phyloP scores from a whole-genome alignment of 2,888 invertebrate genomes.

The Palloptera scutellata region DNA sequence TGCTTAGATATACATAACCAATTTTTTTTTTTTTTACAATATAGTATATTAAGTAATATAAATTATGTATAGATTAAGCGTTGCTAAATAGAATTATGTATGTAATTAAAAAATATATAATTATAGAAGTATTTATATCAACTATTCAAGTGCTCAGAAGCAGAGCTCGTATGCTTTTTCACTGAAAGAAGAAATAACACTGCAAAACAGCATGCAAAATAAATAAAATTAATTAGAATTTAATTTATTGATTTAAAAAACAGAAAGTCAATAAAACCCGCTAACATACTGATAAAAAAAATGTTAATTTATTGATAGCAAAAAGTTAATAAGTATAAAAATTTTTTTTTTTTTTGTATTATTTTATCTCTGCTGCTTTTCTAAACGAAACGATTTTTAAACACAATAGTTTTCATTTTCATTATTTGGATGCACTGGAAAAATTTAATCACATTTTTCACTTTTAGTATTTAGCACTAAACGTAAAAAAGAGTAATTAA shows the following conservation, averaged over 20 bases:
- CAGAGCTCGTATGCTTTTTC: constrained; percentile 2
- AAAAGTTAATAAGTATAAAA: not conserved
- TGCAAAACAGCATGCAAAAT: constrained; percentile 46
- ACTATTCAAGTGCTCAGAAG: not conserved
- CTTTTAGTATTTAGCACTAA: not conserved
- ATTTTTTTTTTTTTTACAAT: not conserved
- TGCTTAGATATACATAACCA: too few relatives aligned
- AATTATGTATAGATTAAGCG: not conserved
- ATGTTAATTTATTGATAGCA: too few relatives aligned
- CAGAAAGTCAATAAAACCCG: too few relatives aligned
- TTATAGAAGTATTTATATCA: not conserved
- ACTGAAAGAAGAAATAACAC: constrained; percentile 37
- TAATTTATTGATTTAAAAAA: constrained; percentile 6
- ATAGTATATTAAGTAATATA: too few relatives aligned
- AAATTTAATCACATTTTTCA: not conserved
- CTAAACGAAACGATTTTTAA: not conserved
- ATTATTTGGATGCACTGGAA: not conserved
- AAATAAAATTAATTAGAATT: constrained; percentile 22
- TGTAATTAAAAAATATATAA: not conserved
- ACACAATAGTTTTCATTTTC: not conserved
- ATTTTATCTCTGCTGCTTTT: not conserved
- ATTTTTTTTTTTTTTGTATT: constrained; percentile 5
- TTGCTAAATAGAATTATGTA: not conserved
- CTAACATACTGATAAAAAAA: too few relatives aligned
- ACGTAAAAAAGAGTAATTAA: not conserved